These are phyloP conservation scores for Amphipoea oculea DNA, from an alignment of 2,888 invertebrate species.

Conservation along the genomic window DNA sequence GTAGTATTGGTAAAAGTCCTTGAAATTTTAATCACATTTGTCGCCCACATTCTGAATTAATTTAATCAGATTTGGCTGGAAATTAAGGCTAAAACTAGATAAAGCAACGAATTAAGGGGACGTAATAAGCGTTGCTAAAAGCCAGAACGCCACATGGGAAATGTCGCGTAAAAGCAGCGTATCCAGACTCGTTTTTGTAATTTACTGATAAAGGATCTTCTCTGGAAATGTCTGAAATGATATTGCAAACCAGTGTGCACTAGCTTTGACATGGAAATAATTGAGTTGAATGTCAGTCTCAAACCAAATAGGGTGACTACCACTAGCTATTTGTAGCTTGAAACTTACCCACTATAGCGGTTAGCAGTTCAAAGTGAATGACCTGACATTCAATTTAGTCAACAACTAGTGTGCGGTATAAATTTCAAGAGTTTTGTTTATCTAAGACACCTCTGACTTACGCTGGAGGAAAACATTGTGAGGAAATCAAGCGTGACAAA, in stretches of 20 bases:
- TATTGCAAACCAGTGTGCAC: conserved; percentile 4
- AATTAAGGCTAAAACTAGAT: conserved; percentile 42
- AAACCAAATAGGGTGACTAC: background rate
- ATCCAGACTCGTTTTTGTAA: conserved; percentile 41
- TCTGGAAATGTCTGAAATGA: background rate
- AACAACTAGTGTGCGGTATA: background rate
- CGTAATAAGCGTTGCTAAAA: conserved; percentile 48
- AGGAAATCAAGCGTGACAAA: background rate
- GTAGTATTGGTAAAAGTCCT: conserved; percentile 8
- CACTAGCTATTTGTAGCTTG: background rate
- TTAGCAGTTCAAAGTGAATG: background rate
- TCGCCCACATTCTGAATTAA: conserved; percentile 28
- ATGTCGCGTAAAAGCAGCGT: conserved; percentile 33
- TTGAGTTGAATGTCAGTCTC: background rate
- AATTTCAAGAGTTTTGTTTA: background rate
- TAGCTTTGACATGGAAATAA: conserved; percentile 2
- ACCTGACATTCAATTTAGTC: background rate
- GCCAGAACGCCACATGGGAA: conserved; percentile 38
- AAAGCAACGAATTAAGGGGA: conserved; percentile 30
- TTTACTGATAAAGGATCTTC: conserved; percentile 18
- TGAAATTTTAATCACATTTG: conserved; percentile 46
- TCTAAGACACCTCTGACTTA: background rate
- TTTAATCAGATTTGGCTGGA: conserved; percentile 35
- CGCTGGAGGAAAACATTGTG: background rate
- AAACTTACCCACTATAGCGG: background rate